Base-by-base conservation (phyloP, 2,797 vertebrate genomes). In the Diplodus puntazzo region DNA sequence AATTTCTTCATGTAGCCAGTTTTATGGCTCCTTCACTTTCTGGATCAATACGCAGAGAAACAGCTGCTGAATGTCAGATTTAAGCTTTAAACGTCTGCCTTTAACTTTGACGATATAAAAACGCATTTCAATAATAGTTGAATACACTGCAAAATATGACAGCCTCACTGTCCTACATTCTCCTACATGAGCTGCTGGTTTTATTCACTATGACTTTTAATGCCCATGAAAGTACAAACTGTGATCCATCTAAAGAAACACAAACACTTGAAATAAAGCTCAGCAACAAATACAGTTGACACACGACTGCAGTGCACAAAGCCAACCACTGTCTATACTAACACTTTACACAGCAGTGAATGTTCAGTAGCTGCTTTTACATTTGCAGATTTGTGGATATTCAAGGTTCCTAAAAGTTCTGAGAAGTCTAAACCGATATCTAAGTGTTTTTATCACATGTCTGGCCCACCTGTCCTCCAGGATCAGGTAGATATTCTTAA, bases 11-110 rank as follows among this genome's bases (percentile, higher is more conserved):
- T n/a, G 23, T 7, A n/a, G 50, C 46, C 8, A 39, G 54, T 75
- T 78, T 82, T 60, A 78, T 58, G 57, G 9, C 54, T 79, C 54
- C n/a, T 42, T 79, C 49, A 34, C 58, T 77, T 18, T 74, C 48
- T 64, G 72, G 73, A 69, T 75, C 48, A 13, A 21, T 20, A 46
- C 13, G 48, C 0, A 4, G 23, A 46, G 57, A 65, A 48, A 73
- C 11, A 67, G 54, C 5, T 57, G 59, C 16, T 73, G 52, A 75
- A 67, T 68, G 68, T 72, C 72, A 70, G 2, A 59, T 55, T 3
- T 17, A 4, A 75, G 12, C 12, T 2, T 52, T 39, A 49, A 66
- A 72, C 52, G 45, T 69, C 42, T 34, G 0, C 30, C 48, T 10
- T 59, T 53, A 30, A 52, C 60, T 49, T n/a, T 59, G 49, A 45